Conservation (phyloP, 2,113 vertebrate species). For the Urocitellus parryii region DNA sequence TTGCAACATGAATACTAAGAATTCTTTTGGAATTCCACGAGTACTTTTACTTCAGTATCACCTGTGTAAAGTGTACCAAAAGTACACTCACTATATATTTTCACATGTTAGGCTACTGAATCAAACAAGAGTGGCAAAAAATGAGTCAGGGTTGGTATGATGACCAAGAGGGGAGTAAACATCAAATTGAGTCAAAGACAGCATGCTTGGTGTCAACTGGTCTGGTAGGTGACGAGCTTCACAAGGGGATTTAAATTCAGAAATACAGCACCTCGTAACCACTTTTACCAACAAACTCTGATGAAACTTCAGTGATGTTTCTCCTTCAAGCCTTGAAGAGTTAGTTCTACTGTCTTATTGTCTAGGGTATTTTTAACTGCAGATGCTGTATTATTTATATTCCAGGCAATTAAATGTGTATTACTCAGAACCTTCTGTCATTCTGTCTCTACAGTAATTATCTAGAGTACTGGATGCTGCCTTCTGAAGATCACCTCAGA, state of each 20-base stretch:
- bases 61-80: not conserved
- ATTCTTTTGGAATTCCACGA: not conserved
- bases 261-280: not conserved
- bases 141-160: not conserved
- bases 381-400: slow-evolving; percentile 49
- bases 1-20: not conserved
- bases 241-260: not conserved
- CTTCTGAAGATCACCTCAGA: slow-evolving; percentile 12
- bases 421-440: slow-evolving; percentile 10
- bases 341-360: slow-evolving; percentile 15
- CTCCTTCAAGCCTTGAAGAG: not conserved
- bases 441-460: not conserved
- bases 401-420: slow-evolving; percentile 22
- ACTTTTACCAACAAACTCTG: not conserved
- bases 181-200: not conserved
- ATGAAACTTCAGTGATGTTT: not conserved
- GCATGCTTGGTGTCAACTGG: fast-evolving
- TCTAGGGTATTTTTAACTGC: slow-evolving; percentile 52
- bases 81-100: not conserved
- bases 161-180: not conserved
- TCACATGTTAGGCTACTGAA: not conserved
- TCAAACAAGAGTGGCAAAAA: not conserved
- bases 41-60: not conserved
- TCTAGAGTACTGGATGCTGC: not conserved
- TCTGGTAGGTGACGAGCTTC: not conserved